phyloP scores from a whole-genome alignment of 92 coral and sea anemone genomes.

The Porites cylindrica region DNA sequence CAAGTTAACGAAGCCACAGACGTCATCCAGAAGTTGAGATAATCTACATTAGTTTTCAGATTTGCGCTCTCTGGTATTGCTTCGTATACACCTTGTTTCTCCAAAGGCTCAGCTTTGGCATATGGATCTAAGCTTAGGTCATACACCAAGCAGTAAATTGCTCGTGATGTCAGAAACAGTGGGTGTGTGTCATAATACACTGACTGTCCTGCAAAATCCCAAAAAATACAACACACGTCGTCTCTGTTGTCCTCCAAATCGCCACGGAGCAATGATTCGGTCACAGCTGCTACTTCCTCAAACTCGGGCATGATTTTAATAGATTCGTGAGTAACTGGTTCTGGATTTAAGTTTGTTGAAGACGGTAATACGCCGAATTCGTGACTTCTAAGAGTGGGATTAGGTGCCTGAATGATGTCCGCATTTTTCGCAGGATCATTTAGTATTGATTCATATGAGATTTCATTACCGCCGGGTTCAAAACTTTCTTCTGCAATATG shows the following conservation, averaged over 20 bases:
- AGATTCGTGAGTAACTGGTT: neutral
- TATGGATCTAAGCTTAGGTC: slow-evolving; percentile 45
- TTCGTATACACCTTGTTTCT: slow-evolving; percentile 25
- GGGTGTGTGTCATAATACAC: too few species aligned
- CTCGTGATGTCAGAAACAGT: neutral
- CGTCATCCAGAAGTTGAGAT: neutral
- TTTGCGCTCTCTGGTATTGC: neutral
- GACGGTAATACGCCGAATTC: neutral
- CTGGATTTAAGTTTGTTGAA: neutral
- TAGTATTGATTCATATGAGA: neutral
- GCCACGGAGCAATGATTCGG: neutral
- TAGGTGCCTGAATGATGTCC: too few species aligned
- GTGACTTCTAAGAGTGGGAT: too few species aligned
- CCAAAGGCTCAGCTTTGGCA: slow-evolving; percentile 32
- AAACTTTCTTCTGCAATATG: neutral
- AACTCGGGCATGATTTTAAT: neutral
- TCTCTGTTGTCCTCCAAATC: neutral
- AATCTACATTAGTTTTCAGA: neutral
- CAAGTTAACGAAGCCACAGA: neutral
- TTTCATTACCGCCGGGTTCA: neutral
- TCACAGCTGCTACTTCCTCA: slow-evolving; percentile 13
- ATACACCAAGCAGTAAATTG: slow-evolving; percentile 57
- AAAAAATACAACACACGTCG: neutral
- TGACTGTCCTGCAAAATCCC: too few species aligned
- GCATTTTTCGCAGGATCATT: too few species aligned